Evolutionary conservation across 2,797 vertebrate species (phyloP), one percentile per base, ranked within the genome.

Genomic region (Propithecus perrieri): DNA sequence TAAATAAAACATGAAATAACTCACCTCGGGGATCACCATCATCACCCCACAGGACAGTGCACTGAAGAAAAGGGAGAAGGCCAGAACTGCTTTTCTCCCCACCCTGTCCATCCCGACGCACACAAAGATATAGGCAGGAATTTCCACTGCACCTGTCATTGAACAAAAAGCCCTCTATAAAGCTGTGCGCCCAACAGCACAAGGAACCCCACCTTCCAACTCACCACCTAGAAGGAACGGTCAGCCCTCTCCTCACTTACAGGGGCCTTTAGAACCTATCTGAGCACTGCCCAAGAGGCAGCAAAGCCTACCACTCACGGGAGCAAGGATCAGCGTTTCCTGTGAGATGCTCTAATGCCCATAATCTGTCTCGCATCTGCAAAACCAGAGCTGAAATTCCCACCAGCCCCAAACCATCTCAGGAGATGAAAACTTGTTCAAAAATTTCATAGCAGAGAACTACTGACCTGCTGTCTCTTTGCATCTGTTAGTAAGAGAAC

Each of bases 1-100:
- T 91, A 87, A 85, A 78, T 30, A 90, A 78, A 89, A 97, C 57
- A 88, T 83, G 90, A 83, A 97, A 85, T 13, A 28, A 98, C 98
- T 98, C 98, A 99, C 99, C 98, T 98, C 97, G 61, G 99, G 99
- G 78, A 99, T 99, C 84, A 99, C 97, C 50, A 99, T 99, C 96
- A 99, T 99, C 95, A 99, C 98, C 97, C 98, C 98, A 97, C 99
- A 99, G 90, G 99, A 98, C 11, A 99, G 88, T 28, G 99, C 99
- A 17, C 99, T 99, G 89, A 99, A 98, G 67, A 99, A 97, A 97
- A 99, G 99, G 85, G 99, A 99, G 1, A 99, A 99, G 79, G 98
- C 98, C 96, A 99, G 98, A 7, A 99, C 99, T 95, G 98, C 99
- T 98, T 99, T 99, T 98, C 99, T 99, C 92, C 99, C 99, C 53